These are phyloP conservation scores for Papilio helenus DNA, from an alignment of 1,140 invertebrate species.

Conservation along the genomic window DNA sequence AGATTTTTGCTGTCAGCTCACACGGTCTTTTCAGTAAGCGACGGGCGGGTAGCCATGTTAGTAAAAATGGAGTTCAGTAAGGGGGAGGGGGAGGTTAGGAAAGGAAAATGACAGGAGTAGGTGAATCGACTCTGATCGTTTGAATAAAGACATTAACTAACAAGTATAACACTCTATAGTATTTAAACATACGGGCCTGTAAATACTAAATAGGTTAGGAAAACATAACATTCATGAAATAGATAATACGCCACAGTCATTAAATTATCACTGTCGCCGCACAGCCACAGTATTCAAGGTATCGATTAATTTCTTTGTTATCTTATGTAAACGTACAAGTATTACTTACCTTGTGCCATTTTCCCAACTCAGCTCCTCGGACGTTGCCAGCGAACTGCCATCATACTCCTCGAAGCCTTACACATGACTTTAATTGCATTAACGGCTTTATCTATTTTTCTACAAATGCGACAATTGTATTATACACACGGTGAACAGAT, in stretches of 20 bases:
- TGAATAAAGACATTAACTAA: too few relatives aligned
- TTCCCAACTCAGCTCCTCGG: conserved; percentile 34
- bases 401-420: conserved; percentile 53
- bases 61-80: too few relatives aligned
- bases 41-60: too few relatives aligned
- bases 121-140: too few relatives aligned
- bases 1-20: not conserved
- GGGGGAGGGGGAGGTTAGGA: too few relatives aligned
- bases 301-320: not conserved
- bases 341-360: conserved; percentile 46
- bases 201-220: not conserved
- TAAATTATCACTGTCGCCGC: not conserved
- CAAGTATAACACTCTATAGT: not conserved
- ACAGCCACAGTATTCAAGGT: not conserved
- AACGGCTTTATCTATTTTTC: conserved; percentile 59
- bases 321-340: conserved; percentile 26
- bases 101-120: too few relatives aligned
- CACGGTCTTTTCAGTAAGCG: too few relatives aligned
- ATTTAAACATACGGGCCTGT: not conserved
- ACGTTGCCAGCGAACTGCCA: conserved; percentile 46
- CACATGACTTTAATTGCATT: conserved; percentile 57
- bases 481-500: conserved; percentile 33
- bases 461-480: conserved; percentile 38
- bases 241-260: not conserved
- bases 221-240: not conserved